Percentiles rank a stretch among this genome's conserved stretches.
These are phyloP conservation scores for Hoplostethus atlanticus DNA, from an alignment of 2,797 vertebrate species.

Conservation along the genomic window DNA sequence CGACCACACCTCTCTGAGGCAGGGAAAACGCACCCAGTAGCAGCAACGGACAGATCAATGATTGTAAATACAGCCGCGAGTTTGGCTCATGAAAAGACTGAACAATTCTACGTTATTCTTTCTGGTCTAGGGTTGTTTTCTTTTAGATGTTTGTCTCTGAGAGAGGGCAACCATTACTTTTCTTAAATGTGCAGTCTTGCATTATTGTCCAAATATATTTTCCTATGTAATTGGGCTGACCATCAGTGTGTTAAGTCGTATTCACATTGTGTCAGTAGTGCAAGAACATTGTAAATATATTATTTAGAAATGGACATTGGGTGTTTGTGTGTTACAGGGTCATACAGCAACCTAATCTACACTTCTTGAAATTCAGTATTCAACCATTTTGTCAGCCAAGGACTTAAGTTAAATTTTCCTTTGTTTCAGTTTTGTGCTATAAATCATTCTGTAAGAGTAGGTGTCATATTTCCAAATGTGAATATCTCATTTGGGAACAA, in stretches of 20 bases:
- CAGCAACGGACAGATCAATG: background rate
- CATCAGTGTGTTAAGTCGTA: slow-evolving; percentile 27
- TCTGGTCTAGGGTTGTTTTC: slow-evolving; percentile 12
- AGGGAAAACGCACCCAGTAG: background rate
- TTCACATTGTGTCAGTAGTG: slow-evolving; percentile 51
- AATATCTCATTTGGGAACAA: no score
- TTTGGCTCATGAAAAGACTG: background rate
- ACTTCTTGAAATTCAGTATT: no score
- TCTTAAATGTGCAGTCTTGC: slow-evolving; percentile 51
- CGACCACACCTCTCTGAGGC: slow-evolving; percentile 76
- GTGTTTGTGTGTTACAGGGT: background rate
- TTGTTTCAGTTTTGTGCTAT: no score
- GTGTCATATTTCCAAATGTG: no score
- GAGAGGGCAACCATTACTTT: slow-evolving; percentile 41
- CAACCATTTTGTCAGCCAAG: no score
- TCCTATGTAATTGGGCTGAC: slow-evolving; percentile 41
- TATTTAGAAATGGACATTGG: slow-evolving; percentile 37
- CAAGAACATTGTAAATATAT: slow-evolving; percentile 80
- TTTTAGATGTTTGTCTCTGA: slow-evolving; percentile 51
- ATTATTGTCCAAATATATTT: slow-evolving; percentile 64
- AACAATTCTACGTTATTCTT: slow-evolving; percentile 13
- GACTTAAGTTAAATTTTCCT: no score
- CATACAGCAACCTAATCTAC: no score
- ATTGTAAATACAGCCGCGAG: slow-evolving; percentile 14
- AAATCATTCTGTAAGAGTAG: no score